Conservation (phyloP, 2,113 vertebrate species). For the Noturus placidus region DNA sequence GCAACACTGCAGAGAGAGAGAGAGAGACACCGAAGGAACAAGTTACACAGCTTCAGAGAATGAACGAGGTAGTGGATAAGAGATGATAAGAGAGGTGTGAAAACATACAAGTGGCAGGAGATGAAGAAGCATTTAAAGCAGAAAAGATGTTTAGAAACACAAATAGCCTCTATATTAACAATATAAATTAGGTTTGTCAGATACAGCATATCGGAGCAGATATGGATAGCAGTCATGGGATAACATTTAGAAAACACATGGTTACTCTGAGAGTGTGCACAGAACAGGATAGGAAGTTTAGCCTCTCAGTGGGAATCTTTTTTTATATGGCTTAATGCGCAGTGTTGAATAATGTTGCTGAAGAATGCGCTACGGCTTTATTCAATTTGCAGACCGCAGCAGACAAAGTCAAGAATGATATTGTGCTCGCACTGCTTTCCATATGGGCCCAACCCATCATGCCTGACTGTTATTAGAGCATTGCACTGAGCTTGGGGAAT, state of each 20-base stretch:
- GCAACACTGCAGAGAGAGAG: conserved; percentile 14
- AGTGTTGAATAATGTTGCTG: neutral
- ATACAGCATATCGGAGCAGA: conserved; percentile 39
- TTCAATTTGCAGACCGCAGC: conserved; percentile 12
- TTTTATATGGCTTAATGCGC: conserved; percentile 5
- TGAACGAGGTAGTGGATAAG: conserved; percentile 9
- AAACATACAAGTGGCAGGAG: conserved; percentile 38
- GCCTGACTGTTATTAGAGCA: conserved; percentile 20
- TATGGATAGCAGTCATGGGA: conserved; percentile 38
- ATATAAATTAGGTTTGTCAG: conserved; percentile 61
- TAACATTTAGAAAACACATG: neutral
- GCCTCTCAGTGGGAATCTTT: neutral
- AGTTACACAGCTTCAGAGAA: conserved; percentile 26
- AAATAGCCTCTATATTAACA: neutral
- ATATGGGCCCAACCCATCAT: neutral
- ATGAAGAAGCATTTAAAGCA: conserved; percentile 31
- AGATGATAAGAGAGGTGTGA: conserved; percentile 17
- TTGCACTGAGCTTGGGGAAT: neutral
- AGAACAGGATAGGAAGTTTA: conserved; percentile 7
- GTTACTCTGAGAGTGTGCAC: neutral
- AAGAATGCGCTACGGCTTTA: neutral
- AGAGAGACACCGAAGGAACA: neutral
- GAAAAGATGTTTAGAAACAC: neutral
- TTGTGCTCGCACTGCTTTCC: neutral
- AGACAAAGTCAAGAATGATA: conserved; percentile 20